These are phyloP conservation scores for Nanger granti DNA, from an alignment of 2,113 vertebrate genomes.

Conservation along the genomic window DNA sequence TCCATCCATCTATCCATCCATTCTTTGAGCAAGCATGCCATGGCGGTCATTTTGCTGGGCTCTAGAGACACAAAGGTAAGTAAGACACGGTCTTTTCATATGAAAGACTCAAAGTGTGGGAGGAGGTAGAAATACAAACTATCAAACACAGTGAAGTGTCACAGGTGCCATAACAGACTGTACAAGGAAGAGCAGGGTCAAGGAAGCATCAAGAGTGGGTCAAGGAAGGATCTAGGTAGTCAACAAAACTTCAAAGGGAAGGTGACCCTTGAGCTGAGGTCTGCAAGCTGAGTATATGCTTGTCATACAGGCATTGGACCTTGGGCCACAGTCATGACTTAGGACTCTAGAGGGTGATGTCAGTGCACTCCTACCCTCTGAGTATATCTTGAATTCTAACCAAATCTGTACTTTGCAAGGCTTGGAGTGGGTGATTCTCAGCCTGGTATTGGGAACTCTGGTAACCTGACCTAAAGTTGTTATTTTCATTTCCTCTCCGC, in stretches of 20 bases:
- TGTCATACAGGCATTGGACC: not conserved
- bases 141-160: not conserved
- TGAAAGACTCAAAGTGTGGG: not conserved
- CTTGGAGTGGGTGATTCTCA: not conserved
- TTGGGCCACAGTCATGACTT: not conserved
- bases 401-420: not conserved
- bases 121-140: not conserved
- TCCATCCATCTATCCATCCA: not conserved
- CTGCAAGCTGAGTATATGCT: not conserved
- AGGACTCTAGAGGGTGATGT: not conserved
- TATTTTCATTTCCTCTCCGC: not conserved
- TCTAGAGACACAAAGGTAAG: not conserved
- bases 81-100: not conserved
- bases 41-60: not conserved
- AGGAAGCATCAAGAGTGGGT: not conserved
- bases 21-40: not conserved
- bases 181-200: not conserved
- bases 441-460: not conserved
- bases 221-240: not conserved
- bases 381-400: not conserved
- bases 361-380: not conserved
- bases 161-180: not conserved
- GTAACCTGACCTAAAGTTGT: not conserved
- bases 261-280: not conserved
- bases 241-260: not conserved